phyloP scores from a whole-genome alignment of 2,797 vertebrate genomes.

The Parambassis ranga region DNA sequence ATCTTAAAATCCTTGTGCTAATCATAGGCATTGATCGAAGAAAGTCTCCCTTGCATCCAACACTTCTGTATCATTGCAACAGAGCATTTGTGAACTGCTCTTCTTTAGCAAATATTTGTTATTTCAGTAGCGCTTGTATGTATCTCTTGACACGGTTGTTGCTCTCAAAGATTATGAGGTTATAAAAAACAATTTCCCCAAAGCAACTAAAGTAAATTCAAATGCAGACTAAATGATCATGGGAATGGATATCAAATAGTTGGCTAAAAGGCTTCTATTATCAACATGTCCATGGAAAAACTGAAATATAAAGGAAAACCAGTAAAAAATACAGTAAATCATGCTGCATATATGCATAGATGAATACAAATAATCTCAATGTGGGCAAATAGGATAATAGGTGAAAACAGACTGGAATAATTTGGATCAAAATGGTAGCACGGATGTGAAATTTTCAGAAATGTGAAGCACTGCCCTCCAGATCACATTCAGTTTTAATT shows the following conservation, averaged over 20 bases:
- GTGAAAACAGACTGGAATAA: background rate
- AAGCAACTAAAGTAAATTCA: no score
- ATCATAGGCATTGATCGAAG: no score
- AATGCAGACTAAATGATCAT: no score
- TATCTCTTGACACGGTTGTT: background rate
- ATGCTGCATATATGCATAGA: constrained; percentile 6
- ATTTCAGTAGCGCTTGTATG: background rate
- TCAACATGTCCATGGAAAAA: constrained; percentile 2
- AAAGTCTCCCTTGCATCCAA: no score
- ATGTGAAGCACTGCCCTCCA: no score
- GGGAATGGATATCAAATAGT: constrained; percentile 1
- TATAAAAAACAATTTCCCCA: background rate
- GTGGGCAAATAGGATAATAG: background rate
- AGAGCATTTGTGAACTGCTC: background rate
- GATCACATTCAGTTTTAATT: no score
- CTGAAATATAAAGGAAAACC: background rate
- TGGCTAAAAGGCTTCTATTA: background rate
- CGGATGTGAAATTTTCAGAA: background rate
- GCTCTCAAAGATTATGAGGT: background rate
- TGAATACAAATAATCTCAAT: background rate
- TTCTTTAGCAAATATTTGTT: background rate
- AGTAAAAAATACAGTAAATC: background rate
- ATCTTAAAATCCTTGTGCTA: no score
- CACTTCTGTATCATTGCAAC: background rate
- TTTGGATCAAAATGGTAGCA: background rate